Evolutionary conservation across 1,140 invertebrate species (phyloP).

Genomic region (Lysiphlebus fabarum): DNA sequence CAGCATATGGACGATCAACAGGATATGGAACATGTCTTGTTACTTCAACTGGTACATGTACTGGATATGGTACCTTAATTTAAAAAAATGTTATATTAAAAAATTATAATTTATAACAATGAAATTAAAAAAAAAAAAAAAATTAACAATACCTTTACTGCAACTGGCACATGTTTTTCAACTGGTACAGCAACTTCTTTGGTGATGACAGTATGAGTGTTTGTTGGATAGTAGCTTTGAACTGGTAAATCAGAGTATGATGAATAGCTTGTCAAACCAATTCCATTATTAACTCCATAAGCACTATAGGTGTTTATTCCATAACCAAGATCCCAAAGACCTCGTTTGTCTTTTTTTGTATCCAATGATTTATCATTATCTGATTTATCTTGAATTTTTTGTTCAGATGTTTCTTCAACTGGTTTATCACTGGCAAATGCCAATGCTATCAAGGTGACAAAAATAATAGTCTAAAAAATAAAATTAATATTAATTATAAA

Average conservation of each 20-base stretch:
- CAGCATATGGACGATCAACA: constrained; percentile 42
- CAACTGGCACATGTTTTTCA: constrained; percentile 44
- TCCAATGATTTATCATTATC: neutral
- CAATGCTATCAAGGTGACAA: constrained; percentile 39
- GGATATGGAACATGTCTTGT: constrained; percentile 41
- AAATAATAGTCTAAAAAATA: constrained; percentile 34
- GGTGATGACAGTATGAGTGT: constrained; percentile 38
- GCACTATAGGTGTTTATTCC: constrained; percentile 26
- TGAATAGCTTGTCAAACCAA: neutral
- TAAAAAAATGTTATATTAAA: constrained; percentile 1
- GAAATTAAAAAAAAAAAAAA: neutral
- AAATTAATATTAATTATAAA: constrained; percentile 18
- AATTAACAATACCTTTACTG: constrained; percentile 41
- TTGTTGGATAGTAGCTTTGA: constrained; percentile 14
- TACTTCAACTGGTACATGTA: constrained; percentile 43
- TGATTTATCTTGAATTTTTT: too few species aligned
- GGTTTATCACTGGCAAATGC: constrained; percentile 34
- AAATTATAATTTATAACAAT: neutral
- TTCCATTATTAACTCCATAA: constrained; percentile 23
- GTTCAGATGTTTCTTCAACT: constrained; percentile 25
- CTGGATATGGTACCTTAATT: constrained; percentile 38
- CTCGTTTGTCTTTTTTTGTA: constrained; percentile 42
- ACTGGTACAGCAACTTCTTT: constrained; percentile 46
- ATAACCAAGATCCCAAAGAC: constrained; percentile 41
- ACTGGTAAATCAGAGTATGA: constrained; percentile 12